These are phyloP conservation scores for Drosophila meridiana DNA, from an alignment of 2,888 invertebrate genomes.

Conservation along the genomic window DNA sequence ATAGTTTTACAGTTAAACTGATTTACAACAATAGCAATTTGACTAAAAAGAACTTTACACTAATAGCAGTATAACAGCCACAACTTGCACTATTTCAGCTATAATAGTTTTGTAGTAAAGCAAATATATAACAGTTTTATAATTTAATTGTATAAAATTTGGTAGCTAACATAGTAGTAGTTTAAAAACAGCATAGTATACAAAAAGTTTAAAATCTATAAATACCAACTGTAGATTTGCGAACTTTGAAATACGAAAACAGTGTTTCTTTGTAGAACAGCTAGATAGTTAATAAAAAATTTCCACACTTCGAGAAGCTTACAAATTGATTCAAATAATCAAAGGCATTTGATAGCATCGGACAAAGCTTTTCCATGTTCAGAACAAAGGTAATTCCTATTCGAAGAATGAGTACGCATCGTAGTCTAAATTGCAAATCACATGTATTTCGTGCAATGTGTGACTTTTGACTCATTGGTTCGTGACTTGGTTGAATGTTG, in stretches of 20 bases:
- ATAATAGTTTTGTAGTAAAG: not conserved
- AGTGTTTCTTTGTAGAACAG: too few relatives aligned
- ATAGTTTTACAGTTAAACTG: not conserved
- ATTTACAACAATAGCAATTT: too few relatives aligned
- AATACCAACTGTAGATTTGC: too few relatives aligned
- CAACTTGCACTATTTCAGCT: not conserved
- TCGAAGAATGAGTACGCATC: not conserved
- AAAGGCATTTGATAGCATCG: not conserved
- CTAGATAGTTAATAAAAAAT: too few relatives aligned
- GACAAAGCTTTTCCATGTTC: not conserved
- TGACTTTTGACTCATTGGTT: slow-evolving; percentile 43
- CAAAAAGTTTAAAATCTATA: too few relatives aligned
- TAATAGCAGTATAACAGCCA: not conserved
- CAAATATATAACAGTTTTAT: not conserved
- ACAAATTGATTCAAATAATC: not conserved
- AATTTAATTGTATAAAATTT: not conserved
- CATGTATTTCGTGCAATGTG: slow-evolving; percentile 7
- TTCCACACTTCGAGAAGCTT: not conserved
- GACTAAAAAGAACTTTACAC: too few relatives aligned
- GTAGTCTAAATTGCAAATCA: not conserved
- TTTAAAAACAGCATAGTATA: too few relatives aligned
- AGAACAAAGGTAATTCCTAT: not conserved
- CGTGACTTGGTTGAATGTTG: slow-evolving; percentile 44
- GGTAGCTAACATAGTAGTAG: too few relatives aligned
- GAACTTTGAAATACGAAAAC: too few relatives aligned